phyloP scores from a whole-genome alignment of 2,888 invertebrate species.

The Julus scandinavius region DNA sequence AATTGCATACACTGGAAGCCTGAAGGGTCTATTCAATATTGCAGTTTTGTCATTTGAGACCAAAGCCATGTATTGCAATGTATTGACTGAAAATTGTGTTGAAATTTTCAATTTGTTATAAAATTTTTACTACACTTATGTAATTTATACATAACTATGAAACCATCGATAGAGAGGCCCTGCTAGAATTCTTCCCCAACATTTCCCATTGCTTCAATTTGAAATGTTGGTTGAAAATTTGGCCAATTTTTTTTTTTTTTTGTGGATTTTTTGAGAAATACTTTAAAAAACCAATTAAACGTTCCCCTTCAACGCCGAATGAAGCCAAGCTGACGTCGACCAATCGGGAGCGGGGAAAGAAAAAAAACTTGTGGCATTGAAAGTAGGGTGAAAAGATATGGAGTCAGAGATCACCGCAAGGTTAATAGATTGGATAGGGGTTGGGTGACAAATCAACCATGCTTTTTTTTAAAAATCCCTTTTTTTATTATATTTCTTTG shows the following conservation, averaged over 20 bases:
- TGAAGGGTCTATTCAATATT: too few species aligned
- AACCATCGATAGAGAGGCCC: too few species aligned
- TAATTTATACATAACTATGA: too few species aligned
- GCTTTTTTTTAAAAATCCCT: neutral
- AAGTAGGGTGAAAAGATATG: conserved; percentile 23
- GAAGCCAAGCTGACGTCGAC: neutral
- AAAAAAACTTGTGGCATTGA: conserved; percentile 22
- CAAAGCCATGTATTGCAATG: too few species aligned
- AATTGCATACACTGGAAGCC: too few species aligned
- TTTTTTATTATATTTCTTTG: too few species aligned
- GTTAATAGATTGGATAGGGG: neutral
- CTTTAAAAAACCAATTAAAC: neutral
- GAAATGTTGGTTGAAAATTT: neutral
- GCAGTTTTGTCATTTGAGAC: too few species aligned
- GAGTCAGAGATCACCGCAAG: conserved; percentile 33
- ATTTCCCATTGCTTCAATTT: too few species aligned
- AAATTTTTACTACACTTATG: too few species aligned
- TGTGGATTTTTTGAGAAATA: neutral
- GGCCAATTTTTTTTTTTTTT: neutral
- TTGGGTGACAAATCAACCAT: neutral
- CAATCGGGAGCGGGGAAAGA: neutral
- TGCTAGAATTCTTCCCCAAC: too few species aligned
- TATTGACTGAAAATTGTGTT: too few species aligned
- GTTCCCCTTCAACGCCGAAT: neutral
- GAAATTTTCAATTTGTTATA: too few species aligned